These are phyloP conservation scores for Xenus cinereus DNA, from an alignment of 2,113 vertebrate genomes.

Conservation along the genomic window DNA sequence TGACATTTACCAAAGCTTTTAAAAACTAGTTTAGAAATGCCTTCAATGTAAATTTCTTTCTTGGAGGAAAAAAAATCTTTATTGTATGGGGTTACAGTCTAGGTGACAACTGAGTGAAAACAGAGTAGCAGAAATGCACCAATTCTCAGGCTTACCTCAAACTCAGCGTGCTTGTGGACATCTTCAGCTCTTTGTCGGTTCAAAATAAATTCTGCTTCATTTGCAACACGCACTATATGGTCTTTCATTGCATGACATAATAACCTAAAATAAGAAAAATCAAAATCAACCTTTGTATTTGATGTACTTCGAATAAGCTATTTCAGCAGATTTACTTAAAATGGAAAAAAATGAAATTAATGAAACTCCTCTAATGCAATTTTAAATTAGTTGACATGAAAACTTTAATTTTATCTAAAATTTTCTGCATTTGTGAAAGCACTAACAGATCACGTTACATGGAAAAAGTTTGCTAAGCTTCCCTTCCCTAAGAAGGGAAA, in stretches of 20 bases:
- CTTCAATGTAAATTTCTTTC: conserved; percentile 25
- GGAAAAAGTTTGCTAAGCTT: background rate
- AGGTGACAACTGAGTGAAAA: conserved; percentile 36
- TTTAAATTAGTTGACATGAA: background rate
- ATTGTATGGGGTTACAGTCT: background rate
- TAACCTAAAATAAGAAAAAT: conserved; percentile 76
- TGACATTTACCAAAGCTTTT: conserved; percentile 54
- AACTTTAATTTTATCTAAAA: background rate
- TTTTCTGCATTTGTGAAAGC: background rate
- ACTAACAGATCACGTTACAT: background rate
- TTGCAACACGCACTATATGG: conserved; percentile 96
- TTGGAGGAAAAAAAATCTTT: background rate
- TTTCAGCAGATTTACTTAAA: background rate
- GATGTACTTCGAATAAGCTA: background rate
- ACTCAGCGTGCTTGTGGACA: conserved; percentile 96
- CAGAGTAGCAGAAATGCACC: conserved; percentile 22
- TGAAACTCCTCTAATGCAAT: background rate
- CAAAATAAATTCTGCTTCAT: conserved; percentile 98
- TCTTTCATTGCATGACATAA: conserved; percentile 99
- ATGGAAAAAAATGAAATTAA: background rate
- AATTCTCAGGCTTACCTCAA: conserved; percentile 84
- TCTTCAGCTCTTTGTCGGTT: conserved; percentile 97
- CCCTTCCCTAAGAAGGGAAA: background rate
- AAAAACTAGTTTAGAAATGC: conserved; percentile 47
- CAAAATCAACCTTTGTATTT: background rate